A percentile compares a stretch with the other conserved stretches of the same genome.
phyloP scores from a whole-genome alignment of 35 echinoderm and acorn worm genomes.

The Hemicentrotus pulcherrimus region DNA sequence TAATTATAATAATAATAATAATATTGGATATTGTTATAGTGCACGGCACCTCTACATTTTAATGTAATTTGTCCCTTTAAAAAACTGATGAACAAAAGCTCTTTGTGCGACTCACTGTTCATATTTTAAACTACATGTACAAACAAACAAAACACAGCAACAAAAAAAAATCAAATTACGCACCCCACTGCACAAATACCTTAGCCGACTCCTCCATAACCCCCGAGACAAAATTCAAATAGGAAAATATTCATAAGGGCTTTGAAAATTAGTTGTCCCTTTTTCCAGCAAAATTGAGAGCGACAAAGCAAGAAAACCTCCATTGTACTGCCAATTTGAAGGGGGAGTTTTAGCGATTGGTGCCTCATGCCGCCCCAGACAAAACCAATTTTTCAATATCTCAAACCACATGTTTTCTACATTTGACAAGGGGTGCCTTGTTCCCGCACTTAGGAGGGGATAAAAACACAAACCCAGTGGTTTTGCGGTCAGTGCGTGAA shows the following conservation, averaged over 20 bases:
- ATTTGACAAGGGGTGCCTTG: not conserved
- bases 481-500: not conserved
- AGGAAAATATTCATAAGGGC: not conserved
- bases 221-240: not conserved
- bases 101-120: not conserved
- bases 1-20: no score
- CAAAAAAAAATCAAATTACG: slow-evolving; percentile 4
- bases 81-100: not conserved
- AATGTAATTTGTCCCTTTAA: not conserved
- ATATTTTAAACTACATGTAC: not conserved
- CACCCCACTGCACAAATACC: not conserved
- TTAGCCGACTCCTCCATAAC: not conserved
- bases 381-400: not conserved
- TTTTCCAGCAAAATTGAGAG: not conserved
- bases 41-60: no score
- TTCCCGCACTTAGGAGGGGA: not conserved
- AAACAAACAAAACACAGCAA: no score
- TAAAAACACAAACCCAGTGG: not conserved
- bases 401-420: not conserved
- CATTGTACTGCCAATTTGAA: not conserved
- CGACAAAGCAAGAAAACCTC: not conserved
- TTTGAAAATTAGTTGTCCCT: not conserved
- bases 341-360: not conserved
- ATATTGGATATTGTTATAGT: no score
- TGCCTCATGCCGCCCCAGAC: not conserved